These are phyloP conservation scores for Babylonia areolata DNA, from an alignment of 1,140 invertebrate genomes.

Conservation along the genomic window DNA sequence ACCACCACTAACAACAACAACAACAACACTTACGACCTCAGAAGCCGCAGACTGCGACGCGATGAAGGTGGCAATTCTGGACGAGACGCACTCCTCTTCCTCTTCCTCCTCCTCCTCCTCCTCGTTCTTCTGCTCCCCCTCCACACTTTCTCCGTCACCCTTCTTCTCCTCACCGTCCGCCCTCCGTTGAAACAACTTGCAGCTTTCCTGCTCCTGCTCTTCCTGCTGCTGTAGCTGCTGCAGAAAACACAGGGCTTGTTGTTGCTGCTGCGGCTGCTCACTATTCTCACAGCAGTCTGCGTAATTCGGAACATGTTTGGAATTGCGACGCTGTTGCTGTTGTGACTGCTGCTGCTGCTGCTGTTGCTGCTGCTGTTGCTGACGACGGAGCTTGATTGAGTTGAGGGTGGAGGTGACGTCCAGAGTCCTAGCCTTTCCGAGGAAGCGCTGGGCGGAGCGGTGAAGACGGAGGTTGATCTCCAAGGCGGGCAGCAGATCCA, in stretches of 20 bases:
- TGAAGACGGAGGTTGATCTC: neutral
- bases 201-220: neutral
- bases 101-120: neutral
- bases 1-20: too few relatives aligned
- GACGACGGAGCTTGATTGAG: neutral
- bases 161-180: neutral
- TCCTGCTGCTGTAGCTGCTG: neutral
- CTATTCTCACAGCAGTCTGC: neutral
- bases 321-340: neutral
- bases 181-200: neutral
- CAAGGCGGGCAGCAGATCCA: neutral
- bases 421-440: neutral
- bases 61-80: neutral
- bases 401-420: neutral
- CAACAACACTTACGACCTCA: neutral
- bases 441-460: neutral
- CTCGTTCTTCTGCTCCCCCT: neutral
- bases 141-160: neutral
- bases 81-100: neutral
- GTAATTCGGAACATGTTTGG: neutral
- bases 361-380: neutral
- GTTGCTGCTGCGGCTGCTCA: neutral
- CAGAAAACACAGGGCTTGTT: neutral
- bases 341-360: constrained; percentile 11
- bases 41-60: neutral